These are phyloP conservation scores for Wasmannia auropunctata DNA, from an alignment of 1,140 invertebrate genomes.

Conservation along the genomic window DNA sequence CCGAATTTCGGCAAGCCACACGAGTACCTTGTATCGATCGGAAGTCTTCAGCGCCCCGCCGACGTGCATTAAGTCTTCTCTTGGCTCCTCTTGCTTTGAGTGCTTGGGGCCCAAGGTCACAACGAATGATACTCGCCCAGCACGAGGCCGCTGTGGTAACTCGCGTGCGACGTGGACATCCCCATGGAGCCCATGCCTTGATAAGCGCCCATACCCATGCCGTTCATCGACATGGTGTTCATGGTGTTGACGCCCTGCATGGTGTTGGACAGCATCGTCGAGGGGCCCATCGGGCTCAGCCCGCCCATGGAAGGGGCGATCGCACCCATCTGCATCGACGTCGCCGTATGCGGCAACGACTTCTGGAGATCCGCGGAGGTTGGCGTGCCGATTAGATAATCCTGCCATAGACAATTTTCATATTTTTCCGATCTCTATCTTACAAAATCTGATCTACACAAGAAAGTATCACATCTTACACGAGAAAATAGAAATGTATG, in stretches of 20 bases:
- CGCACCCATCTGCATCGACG: constrained; percentile 84
- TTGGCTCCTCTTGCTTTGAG: constrained; percentile 81
- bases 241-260: constrained; percentile 84
- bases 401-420: constrained; percentile 70
- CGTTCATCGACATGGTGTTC: constrained; percentile 85
- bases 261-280: constrained; percentile 82
- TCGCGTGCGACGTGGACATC: constrained; percentile 81
- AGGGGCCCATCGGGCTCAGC: constrained; percentile 83
- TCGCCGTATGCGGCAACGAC: constrained; percentile 82
- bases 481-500: background rate
- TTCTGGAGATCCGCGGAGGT: constrained; percentile 83
- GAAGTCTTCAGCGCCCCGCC: constrained; percentile 16
- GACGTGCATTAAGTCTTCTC: constrained; percentile 79
- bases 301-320: constrained; percentile 83
- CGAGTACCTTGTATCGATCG: constrained; percentile 45
- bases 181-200: constrained; percentile 83
- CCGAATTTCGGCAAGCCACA: constrained; percentile 7
- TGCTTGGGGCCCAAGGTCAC: constrained; percentile 84
- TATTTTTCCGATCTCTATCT: background rate
- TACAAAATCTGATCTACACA: no score
- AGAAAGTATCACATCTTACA: no score
- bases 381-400: constrained; percentile 82
- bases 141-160: constrained; percentile 83
- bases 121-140: constrained; percentile 84
- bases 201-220: constrained; percentile 84